Conservation (phyloP, 2,888 invertebrate species). For the Drosophila neonasuta region DNA sequence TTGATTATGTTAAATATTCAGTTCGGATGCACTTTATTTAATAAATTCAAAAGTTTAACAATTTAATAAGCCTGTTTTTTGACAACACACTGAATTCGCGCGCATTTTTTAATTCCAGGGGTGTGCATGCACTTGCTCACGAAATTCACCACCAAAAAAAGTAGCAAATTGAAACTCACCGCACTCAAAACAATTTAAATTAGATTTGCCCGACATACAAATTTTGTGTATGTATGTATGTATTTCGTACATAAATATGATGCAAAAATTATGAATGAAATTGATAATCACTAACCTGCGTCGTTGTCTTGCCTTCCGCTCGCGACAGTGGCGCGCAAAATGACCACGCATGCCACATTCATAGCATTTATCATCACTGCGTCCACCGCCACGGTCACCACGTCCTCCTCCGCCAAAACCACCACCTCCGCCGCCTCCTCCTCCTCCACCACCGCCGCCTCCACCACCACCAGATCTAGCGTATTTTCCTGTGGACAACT, state of each 20-base stretch:
- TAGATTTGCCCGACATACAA: slow-evolving; percentile 37
- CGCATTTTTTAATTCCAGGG: slow-evolving; percentile 27
- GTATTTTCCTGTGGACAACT: slow-evolving; percentile 93
- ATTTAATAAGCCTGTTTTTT: not conserved
- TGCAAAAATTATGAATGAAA: slow-evolving; percentile 57
- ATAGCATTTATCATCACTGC: slow-evolving; percentile 92
- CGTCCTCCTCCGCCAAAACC: slow-evolving; percentile 85
- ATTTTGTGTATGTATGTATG: slow-evolving; percentile 38
- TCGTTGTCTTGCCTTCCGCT: slow-evolving; percentile 84
- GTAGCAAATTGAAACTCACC: slow-evolving; percentile 41
- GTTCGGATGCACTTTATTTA: not conserved
- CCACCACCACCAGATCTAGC: slow-evolving; percentile 79
- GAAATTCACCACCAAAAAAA: slow-evolving; percentile 34
- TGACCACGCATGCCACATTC: slow-evolving; percentile 97
- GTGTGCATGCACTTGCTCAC: slow-evolving; percentile 38
- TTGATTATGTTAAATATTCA: not conserved
- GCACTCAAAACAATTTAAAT: slow-evolving; percentile 57
- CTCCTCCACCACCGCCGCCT: slow-evolving; percentile 83
- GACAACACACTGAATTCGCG: slow-evolving; percentile 16
- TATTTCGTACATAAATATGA: slow-evolving; percentile 8
- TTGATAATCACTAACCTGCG: slow-evolving; percentile 83
- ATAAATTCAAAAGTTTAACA: not conserved
- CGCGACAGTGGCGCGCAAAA: slow-evolving; percentile 94
- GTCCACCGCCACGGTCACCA: slow-evolving; percentile 68
- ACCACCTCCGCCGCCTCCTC: slow-evolving; percentile 57